Base-by-base conservation (phyloP, 2,888 invertebrate species). In the Drosophila tripunctata region DNA sequence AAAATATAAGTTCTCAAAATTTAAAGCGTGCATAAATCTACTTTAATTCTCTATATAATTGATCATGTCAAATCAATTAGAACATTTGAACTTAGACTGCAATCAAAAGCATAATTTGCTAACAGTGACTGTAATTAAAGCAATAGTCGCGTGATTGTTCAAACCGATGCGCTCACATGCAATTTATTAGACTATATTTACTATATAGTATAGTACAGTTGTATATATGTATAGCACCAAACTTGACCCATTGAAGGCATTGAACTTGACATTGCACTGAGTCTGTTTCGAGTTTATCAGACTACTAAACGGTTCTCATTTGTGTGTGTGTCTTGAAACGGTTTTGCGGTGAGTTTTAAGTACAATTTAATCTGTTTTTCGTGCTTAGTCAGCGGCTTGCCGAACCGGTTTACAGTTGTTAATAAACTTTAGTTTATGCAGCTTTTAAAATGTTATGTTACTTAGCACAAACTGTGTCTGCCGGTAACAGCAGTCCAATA, bases 221-320 rank as follows among this genome's bases (percentile, higher is more conserved):
- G 2, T 15, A 30, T 35, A 22, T 12, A n/a, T 15, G 15, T 14
- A 21, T 24, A 24, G 7, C 40, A 47, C 17, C 19, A 14, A n/a
- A 24, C 5, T 22, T 50, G 41, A 41, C 58, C 30, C 51, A 58
- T 24, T 30, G 24, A 62, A 56, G 54, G 14, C 58, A n/a, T 54
- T 71, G 76, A 74, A 71, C 73, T 74, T 75, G 78, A 65, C 74
- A 77, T 76, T 73, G 63, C 38, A 33, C 36, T 38, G 15, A n/a
- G 36, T 19, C 0, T 41, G 12, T 24, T 33, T 17, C 19, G 44
- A 38, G 56, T 15, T 19, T 12, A 41, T 8, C 40, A 17, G 27
- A 35, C 45, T 48, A 35, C 45, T 48, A n/a, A 38, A 62, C 61
- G 41, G 43, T 35, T 44, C 2, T 6, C 43, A 10, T 21, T 6